Conservation (phyloP, 2,797 vertebrate species). For the Lepilemur septentrionalis region DNA sequence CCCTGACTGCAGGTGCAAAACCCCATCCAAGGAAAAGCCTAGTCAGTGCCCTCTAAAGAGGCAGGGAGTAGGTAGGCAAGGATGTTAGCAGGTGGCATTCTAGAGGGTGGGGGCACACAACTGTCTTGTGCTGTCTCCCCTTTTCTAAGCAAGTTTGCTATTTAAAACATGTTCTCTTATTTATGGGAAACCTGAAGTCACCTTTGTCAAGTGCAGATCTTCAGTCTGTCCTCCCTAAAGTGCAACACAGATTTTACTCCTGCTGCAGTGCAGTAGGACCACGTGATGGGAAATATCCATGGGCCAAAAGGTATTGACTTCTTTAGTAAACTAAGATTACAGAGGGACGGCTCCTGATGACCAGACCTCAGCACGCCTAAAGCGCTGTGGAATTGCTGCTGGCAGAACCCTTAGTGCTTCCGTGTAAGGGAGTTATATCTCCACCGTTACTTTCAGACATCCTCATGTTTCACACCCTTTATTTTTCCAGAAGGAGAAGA, state of each 20-base stretch:
- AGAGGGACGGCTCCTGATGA: fast-evolving
- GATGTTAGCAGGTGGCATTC: background rate
- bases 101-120: background rate
- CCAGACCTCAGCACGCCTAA: background rate
- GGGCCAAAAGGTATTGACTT: background rate
- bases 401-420: background rate
- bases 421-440: background rate
- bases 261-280: background rate
- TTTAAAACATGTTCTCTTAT: background rate
- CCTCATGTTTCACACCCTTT: background rate
- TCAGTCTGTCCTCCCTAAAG: background rate
- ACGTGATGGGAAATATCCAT: background rate
- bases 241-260: background rate
- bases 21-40: background rate
- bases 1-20: background rate
- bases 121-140: background rate
- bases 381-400: background rate
- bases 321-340: slow-evolving; percentile 29
- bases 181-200: background rate
- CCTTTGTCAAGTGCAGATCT: background rate
- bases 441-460: background rate
- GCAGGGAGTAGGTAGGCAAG: too few species aligned
- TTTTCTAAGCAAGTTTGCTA: background rate
- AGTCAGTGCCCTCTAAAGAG: background rate
- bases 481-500: slow-evolving; percentile 11